Percentiles rank a stretch among this genome's conserved stretches.
Conservation (phyloP, 2,888 invertebrate species). For the Tillus elongatus region DNA sequence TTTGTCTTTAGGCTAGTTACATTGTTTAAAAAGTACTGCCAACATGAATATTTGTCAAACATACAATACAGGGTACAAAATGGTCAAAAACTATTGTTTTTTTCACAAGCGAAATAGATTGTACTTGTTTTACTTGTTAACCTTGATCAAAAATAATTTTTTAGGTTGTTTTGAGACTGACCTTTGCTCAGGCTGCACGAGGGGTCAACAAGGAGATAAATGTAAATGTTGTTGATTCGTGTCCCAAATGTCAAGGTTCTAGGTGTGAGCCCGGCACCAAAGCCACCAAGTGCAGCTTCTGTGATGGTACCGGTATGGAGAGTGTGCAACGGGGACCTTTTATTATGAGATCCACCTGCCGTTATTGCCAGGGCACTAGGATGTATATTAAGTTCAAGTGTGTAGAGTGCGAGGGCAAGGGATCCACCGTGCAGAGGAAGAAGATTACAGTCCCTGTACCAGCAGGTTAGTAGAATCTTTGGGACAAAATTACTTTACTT, state of each 20-base stretch:
- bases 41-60: too few relatives aligned
- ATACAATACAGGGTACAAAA: too few relatives aligned
- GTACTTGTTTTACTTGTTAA: slow-evolving; percentile 5
- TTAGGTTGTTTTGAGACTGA: slow-evolving; percentile 76
- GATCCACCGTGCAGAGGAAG: slow-evolving; percentile 70
- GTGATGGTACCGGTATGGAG: slow-evolving; percentile 96
- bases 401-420: slow-evolving; percentile 86
- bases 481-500: too few relatives aligned
- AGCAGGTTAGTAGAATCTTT: slow-evolving; percentile 49
- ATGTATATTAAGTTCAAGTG: slow-evolving; percentile 88
- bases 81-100: too few relatives aligned
- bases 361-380: slow-evolving; percentile 78
- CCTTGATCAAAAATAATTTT: slow-evolving; percentile 19
- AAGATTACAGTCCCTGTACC: slow-evolving; percentile 91
- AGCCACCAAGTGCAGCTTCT: slow-evolving; percentile 78
- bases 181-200: slow-evolving; percentile 89
- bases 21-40: too few relatives aligned
- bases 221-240: slow-evolving; percentile 87
- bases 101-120: too few relatives aligned
- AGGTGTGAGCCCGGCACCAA: slow-evolving; percentile 89
- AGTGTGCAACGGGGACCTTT: slow-evolving; percentile 80
- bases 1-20: too few relatives aligned
- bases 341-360: slow-evolving; percentile 92
- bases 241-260: slow-evolving; percentile 78
- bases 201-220: slow-evolving; percentile 91